A percentile compares a stretch with the other conserved stretches of the same genome.
Conservation (phyloP, 2,113 vertebrate species). For the Pangasianodon hypophthalmus region DNA sequence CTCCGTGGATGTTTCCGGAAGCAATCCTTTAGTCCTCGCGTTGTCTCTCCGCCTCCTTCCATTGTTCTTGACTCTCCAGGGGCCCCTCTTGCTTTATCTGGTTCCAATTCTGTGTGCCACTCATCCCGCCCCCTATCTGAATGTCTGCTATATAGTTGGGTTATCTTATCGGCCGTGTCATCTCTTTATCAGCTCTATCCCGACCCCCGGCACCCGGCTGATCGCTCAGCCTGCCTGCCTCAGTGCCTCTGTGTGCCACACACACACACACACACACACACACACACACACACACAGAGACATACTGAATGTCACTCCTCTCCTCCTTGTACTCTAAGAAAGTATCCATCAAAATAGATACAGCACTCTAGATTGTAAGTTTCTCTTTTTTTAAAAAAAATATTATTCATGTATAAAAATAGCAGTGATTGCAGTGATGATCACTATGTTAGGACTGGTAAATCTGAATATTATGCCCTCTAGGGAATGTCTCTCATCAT, state of each 20-base stretch:
- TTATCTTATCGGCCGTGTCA: conserved; percentile 73
- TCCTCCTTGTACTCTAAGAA: conserved; percentile 20
- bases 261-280: conserved; percentile 27
- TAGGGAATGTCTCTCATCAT: background rate
- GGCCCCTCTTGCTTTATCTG: conserved; percentile 60
- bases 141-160: conserved; percentile 64
- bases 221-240: conserved; percentile 45
- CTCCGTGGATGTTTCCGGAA: conserved; percentile 71
- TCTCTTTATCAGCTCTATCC: conserved; percentile 65
- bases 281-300: background rate
- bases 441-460: background rate
- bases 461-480: background rate
- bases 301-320: conserved; percentile 17
- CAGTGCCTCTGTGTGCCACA: conserved; percentile 30
- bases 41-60: conserved; percentile 69
- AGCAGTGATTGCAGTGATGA: background rate
- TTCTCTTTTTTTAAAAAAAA: background rate
- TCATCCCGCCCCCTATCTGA: conserved; percentile 61
- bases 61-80: conserved; percentile 66
- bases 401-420: background rate
- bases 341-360: background rate
- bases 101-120: conserved; percentile 59
- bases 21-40: conserved; percentile 65
- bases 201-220: conserved; percentile 57
- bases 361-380: no score